Conservation (phyloP, 2,888 invertebrate genomes). For the Microctonus hyperodae region DNA sequence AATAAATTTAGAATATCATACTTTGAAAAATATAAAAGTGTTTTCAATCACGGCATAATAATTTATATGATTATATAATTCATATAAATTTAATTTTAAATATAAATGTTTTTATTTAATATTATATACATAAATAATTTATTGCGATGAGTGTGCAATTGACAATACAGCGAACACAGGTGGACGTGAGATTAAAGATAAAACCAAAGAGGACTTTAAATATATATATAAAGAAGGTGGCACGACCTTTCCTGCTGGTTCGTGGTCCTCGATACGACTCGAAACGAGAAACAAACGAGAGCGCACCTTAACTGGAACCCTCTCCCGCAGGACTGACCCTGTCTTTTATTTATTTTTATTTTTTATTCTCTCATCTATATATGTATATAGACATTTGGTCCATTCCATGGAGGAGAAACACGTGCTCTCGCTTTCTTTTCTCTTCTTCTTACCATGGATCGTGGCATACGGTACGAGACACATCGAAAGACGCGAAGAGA, state of each 20-base stretch:
- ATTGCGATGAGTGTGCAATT: constrained; percentile 37
- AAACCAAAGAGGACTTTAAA: neutral
- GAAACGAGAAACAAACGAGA: constrained; percentile 62
- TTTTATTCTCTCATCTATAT: constrained; percentile 21
- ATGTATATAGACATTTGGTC: constrained; percentile 6
- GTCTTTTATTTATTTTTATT: constrained; percentile 25
- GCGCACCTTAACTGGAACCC: constrained; percentile 54
- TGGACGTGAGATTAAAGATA: constrained; percentile 48
- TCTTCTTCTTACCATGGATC: constrained; percentile 42
- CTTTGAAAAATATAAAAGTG: too few relatives aligned
- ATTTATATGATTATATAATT: too few relatives aligned
- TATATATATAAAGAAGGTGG: constrained; percentile 20
- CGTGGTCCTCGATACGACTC: constrained; percentile 44
- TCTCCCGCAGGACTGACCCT: constrained; percentile 38
- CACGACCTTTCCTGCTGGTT: constrained; percentile 41
- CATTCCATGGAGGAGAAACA: constrained; percentile 21
- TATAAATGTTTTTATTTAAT: too few relatives aligned
- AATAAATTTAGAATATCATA: too few relatives aligned
- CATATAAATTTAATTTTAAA: too few relatives aligned
- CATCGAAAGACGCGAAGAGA: constrained; percentile 43
- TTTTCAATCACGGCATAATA: too few relatives aligned
- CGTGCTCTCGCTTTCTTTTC: constrained; percentile 21
- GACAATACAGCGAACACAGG: constrained; percentile 62
- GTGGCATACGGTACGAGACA: constrained; percentile 57
- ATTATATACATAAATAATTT: neutral